Conservation (phyloP, 2,113 vertebrate species). For the Helogale parvula region DNA sequence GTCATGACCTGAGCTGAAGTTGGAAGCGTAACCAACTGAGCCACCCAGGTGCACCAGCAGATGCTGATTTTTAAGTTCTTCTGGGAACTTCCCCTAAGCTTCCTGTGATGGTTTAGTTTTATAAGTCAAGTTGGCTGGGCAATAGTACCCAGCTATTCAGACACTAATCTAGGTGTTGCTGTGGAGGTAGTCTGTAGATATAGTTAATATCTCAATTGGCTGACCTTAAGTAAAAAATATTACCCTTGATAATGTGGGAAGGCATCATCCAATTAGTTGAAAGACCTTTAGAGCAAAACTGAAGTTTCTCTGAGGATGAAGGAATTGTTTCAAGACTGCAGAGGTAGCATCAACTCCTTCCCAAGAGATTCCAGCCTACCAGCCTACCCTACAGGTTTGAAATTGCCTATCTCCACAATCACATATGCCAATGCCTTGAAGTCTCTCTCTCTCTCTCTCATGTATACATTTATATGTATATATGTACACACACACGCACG, state of each 20-base stretch:
- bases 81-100: not conserved
- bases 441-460: not conserved
- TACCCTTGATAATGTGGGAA: not conserved
- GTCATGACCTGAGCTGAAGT: no score
- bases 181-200: not conserved
- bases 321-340: not conserved
- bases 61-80: constrained; percentile 10
- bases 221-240: not conserved
- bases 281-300: not conserved
- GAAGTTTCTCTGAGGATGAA: not conserved
- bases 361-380: not conserved
- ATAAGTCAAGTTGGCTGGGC: not conserved
- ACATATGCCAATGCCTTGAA: constrained; percentile 5
- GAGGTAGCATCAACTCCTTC: not conserved
- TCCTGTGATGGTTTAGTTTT: constrained; percentile 3
- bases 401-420: not conserved
- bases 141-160: not conserved
- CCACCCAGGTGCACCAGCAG: not conserved
- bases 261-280: not conserved
- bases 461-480: not conserved
- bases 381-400: not conserved
- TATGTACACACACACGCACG: not conserved
- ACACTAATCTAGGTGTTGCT: not conserved
- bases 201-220: not conserved
- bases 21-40: no score